phyloP scores from a whole-genome alignment of 2,888 invertebrate genomes.

The Sipha maydis region DNA sequence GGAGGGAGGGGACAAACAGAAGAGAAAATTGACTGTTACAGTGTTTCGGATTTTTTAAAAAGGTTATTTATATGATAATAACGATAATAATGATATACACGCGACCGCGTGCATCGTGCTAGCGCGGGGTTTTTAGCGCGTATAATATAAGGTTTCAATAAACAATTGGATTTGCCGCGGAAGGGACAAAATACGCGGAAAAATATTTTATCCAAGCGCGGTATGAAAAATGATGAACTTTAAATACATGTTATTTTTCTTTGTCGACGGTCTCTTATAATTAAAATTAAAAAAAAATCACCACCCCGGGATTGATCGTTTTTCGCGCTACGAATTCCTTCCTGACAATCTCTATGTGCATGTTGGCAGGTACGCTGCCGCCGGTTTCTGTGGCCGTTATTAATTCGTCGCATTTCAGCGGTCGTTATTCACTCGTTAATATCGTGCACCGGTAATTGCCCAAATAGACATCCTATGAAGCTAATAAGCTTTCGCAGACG shows the following conservation, averaged over 20 bases:
- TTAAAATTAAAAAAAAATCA: constrained; percentile 6
- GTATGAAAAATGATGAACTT: constrained; percentile 12
- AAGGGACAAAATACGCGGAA: neutral
- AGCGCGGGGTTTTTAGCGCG: neutral
- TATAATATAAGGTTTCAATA: constrained; percentile 14
- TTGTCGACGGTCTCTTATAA: constrained; percentile 9
- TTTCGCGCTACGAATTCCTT: neutral
- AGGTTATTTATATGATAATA: constrained; percentile 53
- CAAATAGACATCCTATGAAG: neutral
- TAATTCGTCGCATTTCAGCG: constrained; percentile 16
- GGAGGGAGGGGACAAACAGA: too few relatives aligned
- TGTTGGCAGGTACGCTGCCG: neutral
- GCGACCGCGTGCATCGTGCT: neutral
- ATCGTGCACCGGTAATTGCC: neutral
- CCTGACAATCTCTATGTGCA: neutral
- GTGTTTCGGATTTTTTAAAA: constrained; percentile 7
- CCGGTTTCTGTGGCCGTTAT: constrained; percentile 1
- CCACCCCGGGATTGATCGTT: neutral
- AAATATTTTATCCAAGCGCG: neutral
- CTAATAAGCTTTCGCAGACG: constrained; percentile 20
- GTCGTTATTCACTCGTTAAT: constrained; percentile 30
- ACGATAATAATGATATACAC: neutral
- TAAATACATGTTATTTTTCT: constrained; percentile 18
- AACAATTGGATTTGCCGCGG: neutral
- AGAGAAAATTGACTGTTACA: too few relatives aligned